phyloP scores from a whole-genome alignment of 2,797 vertebrate genomes.

The Eutrigla gurnardus region DNA sequence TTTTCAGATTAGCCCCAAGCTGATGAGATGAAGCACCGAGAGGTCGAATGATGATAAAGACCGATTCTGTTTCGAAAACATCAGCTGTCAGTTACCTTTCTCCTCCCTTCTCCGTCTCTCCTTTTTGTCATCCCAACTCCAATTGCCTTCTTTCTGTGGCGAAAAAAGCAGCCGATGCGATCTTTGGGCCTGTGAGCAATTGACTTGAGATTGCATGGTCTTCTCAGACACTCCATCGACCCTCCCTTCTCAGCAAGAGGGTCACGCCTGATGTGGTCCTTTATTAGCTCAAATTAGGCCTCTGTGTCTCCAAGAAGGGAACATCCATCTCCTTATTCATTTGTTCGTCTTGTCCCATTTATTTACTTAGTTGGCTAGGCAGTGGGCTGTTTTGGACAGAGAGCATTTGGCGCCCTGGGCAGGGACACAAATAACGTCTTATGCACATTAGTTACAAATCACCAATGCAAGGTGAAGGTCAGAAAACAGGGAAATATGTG shows the following conservation, averaged over 20 bases:
- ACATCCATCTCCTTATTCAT: constrained; percentile 78
- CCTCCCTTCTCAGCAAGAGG: constrained; percentile 62
- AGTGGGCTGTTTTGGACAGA: constrained; percentile 62
- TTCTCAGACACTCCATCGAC: constrained; percentile 69
- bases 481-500: constrained; percentile 46
- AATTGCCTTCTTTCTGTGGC: constrained; percentile 34
- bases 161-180: constrained; percentile 62
- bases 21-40: constrained; percentile 35
- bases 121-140: constrained; percentile 26
- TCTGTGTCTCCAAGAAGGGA: constrained; percentile 69
- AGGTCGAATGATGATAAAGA: constrained; percentile 39
- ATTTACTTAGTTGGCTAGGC: constrained; percentile 72
- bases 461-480: constrained; percentile 65
- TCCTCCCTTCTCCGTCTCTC: constrained; percentile 26
- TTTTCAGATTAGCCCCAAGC: constrained; percentile 51
- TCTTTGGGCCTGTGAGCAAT: constrained; percentile 70
- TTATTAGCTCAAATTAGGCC: constrained; percentile 81
- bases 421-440: constrained; percentile 71
- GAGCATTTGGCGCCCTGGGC: constrained; percentile 62
- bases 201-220: constrained; percentile 68
- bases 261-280: constrained; percentile 76
- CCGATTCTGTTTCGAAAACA: constrained; percentile 36
- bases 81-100: constrained; percentile 37
- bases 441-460: constrained; percentile 74
- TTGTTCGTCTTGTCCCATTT: constrained; percentile 75